A percentile compares a stretch with the other conserved stretches of the same genome.
phyloP scores from a whole-genome alignment of 1,140 invertebrate species.

The Carcinoscorpius rotundicauda region DNA sequence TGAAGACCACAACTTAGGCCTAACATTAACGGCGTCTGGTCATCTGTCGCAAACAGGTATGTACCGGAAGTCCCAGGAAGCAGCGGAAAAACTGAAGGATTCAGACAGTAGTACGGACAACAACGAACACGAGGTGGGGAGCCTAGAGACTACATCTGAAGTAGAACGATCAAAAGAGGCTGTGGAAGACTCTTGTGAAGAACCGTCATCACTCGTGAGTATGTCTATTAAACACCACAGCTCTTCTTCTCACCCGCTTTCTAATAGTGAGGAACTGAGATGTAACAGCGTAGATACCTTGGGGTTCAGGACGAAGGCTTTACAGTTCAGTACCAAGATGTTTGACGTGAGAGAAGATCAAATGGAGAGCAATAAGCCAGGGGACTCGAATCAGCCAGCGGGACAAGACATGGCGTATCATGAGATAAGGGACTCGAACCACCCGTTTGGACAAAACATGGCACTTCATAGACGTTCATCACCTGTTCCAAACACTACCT shows the following conservation, averaged over 20 bases:
- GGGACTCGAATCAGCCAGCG: no score
- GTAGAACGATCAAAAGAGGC: background rate
- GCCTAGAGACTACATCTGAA: background rate
- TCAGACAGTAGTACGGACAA: conserved; percentile 21
- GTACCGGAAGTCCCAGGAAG: conserved; percentile 96
- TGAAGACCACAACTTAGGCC: no score
- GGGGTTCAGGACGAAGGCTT: conserved; percentile 69
- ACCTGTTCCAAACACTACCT: no score
- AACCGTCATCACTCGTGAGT: background rate
- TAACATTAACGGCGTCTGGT: background rate
- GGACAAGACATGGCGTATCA: no score
- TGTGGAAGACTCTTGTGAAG: background rate
- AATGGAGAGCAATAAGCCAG: no score
- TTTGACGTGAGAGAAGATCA: conserved; percentile 30
- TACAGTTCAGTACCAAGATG: conserved; percentile 77
- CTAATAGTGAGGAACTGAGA: conserved; percentile 53
- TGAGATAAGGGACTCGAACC: no score
- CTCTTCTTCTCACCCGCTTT: conserved; percentile 25
- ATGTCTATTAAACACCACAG: background rate
- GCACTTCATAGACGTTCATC: no score
- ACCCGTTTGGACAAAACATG: no score
- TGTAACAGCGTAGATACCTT: conserved; percentile 77
- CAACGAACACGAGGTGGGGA: background rate
- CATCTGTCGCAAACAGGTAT: conserved; percentile 54
- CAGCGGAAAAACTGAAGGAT: conserved; percentile 81